Evolutionary conservation across 2,888 invertebrate species (phyloP).

Genomic region (Candidula unifasciata): DNA sequence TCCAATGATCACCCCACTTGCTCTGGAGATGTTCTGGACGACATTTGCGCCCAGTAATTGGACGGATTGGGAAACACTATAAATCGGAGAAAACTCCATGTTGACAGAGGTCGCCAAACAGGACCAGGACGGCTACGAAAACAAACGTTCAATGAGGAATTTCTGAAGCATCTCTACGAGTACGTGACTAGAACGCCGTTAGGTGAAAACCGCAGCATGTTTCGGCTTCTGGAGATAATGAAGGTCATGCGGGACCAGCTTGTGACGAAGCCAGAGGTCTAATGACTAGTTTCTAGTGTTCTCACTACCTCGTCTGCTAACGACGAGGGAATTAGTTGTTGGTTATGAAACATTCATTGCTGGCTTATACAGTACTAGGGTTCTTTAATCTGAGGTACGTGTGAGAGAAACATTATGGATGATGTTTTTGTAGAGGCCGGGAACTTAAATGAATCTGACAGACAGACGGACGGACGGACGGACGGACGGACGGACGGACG

Average conservation of each 20-base stretch:
- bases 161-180: background rate
- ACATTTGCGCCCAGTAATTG: constrained; percentile 21
- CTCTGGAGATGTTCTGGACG: background rate
- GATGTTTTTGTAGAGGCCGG: too few species aligned
- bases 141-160: constrained; percentile 39
- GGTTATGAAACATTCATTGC: too few species aligned
- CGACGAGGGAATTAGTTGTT: background rate
- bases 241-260: constrained; percentile 18
- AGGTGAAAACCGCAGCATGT: background rate
- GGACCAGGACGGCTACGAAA: constrained; percentile 8
- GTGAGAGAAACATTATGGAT: too few species aligned
- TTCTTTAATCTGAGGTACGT: too few species aligned
- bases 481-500: too few species aligned
- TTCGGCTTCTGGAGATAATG: constrained; percentile 9
- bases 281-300: background rate
- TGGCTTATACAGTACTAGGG: too few species aligned
- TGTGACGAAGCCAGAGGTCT: background rate
- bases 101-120: constrained; percentile 35
- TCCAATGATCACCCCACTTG: background rate
- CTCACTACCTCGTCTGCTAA: background rate
- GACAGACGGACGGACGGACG: too few species aligned
- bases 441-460: too few species aligned
- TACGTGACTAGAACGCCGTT: constrained; percentile 27
- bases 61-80: constrained; percentile 21
- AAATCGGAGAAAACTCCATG: background rate